Evolutionary conservation across 2,888 invertebrate genomes (phyloP).

Genomic region (Ichneumoninae sp.): DNA sequence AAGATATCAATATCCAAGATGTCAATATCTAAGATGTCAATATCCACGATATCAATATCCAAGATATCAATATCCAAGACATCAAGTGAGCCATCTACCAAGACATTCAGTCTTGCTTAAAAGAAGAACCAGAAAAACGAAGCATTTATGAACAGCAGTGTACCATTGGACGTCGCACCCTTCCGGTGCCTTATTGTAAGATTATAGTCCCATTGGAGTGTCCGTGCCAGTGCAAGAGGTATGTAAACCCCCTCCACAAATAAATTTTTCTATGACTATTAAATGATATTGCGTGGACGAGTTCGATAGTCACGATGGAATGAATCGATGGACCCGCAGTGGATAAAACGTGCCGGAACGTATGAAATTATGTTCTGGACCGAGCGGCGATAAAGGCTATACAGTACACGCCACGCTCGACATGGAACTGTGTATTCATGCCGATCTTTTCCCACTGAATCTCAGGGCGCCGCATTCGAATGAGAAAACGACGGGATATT

Average conservation of each 20-base stretch:
- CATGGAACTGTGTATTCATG: conserved; percentile 6
- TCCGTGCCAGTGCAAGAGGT: not conserved
- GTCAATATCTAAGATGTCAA: no score
- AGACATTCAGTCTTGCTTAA: no score
- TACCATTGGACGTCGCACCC: not conserved
- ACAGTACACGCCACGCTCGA: not conserved
- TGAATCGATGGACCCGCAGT: conserved; percentile 11
- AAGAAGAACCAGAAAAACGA: no score
- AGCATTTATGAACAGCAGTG: no score
- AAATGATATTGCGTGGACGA: conserved; percentile 21
- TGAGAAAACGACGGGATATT: conserved; percentile 74
- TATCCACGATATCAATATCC: no score
- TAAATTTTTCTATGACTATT: not conserved
- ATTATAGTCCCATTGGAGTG: not conserved
- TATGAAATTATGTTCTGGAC: conserved; percentile 46
- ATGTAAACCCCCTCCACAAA: not conserved
- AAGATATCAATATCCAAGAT: no score
- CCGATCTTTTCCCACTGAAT: conserved; percentile 40
- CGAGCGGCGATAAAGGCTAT: conserved; percentile 9
- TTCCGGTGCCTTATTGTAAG: not conserved
- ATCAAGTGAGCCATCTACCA: no score
- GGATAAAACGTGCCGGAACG: conserved; percentile 17
- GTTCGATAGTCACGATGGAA: conserved; percentile 5
- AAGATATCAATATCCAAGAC: no score
- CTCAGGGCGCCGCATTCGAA: conserved; percentile 72